phyloP scores from a whole-genome alignment of 2,797 vertebrate genomes.

The Dipus sagitta region DNA sequence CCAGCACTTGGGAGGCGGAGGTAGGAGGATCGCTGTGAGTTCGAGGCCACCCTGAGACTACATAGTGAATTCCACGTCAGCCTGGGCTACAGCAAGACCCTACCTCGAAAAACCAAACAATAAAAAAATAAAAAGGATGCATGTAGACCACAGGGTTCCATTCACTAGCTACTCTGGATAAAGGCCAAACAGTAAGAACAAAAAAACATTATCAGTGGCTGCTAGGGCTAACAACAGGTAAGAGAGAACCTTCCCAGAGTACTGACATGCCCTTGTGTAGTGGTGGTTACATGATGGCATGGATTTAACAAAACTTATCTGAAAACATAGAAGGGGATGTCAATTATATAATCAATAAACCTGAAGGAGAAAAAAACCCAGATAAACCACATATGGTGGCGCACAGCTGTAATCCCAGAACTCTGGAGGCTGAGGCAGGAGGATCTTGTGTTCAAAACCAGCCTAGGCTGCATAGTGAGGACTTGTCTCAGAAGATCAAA shows the following conservation, averaged over 20 bases:
- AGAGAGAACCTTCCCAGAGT: background rate
- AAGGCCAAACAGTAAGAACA: background rate
- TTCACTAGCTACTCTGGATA: background rate
- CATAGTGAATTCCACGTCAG: too few species aligned
- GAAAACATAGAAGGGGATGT: background rate
- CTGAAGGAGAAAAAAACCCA: background rate
- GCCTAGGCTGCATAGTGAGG: background rate
- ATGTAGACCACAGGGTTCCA: background rate
- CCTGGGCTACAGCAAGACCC: too few species aligned
- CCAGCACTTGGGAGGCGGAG: too few species aligned
- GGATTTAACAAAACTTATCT: background rate
- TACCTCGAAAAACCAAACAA: too few species aligned
- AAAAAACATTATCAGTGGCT: background rate
- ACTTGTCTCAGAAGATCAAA: background rate
- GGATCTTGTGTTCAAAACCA: background rate
- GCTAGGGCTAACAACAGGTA: background rate
- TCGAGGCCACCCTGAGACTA: too few species aligned
- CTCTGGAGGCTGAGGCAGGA: background rate
- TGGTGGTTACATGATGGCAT: background rate
- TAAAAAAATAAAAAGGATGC: background rate
- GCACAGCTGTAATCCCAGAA: background rate
- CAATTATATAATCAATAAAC: background rate
- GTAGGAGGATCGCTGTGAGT: too few species aligned
- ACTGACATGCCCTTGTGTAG: fast-evolving
- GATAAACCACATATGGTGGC: background rate